phyloP scores from a whole-genome alignment of 2,113 vertebrate genomes.

The Hippocampus mohnikei region DNA sequence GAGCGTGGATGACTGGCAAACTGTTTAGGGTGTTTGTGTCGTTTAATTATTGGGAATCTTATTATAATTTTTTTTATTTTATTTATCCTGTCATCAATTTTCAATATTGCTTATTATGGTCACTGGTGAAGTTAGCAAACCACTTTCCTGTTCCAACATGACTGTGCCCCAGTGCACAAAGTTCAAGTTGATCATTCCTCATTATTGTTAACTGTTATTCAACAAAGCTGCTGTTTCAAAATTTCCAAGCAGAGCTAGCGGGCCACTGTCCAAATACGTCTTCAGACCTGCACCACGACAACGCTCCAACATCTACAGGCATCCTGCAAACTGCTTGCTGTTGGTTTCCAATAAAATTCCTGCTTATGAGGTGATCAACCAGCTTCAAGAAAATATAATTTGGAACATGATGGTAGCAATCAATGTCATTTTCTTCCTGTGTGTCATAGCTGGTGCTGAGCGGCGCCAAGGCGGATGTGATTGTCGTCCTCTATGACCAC shows the following conservation, averaged over 20 bases:
- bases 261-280: slow-evolving; percentile 30
- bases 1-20: too few species aligned
- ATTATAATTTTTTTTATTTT: not conserved
- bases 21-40: not conserved
- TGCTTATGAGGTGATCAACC: slow-evolving; percentile 76
- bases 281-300: slow-evolving; percentile 13
- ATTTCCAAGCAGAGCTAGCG: slow-evolving; percentile 10
- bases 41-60: not conserved
- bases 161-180: not conserved
- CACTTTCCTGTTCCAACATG: not conserved
- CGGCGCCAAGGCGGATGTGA: slow-evolving; percentile 64
- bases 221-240: not conserved
- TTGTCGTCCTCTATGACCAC: slow-evolving; percentile 76
- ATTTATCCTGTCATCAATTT: too few species aligned
- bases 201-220: not conserved
- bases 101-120: too few species aligned
- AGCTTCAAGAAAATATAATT: not conserved
- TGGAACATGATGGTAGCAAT: not conserved
- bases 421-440: not conserved
- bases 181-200: not conserved
- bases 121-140: not conserved
- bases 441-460: slow-evolving; percentile 73
- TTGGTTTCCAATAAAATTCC: slow-evolving; percentile 78
- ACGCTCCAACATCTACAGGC: not conserved
- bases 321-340: slow-evolving; percentile 54